phyloP scores from a whole-genome alignment of 1,140 invertebrate species.

The Hylyphantes graminicola region DNA sequence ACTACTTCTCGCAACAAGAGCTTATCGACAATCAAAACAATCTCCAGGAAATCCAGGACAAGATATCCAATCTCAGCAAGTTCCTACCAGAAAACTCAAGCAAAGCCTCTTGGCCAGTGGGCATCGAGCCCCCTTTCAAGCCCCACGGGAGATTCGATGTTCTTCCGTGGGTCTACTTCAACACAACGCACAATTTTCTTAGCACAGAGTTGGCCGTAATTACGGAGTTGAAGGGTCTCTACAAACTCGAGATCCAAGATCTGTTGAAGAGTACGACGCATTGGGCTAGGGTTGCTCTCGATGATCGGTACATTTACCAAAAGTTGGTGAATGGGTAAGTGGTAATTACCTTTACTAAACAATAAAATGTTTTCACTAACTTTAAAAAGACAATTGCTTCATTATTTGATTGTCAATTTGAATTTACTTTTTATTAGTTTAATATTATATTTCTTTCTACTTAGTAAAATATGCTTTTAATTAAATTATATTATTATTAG shows the following conservation, averaged over 20 bases:
- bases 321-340: constrained; percentile 76
- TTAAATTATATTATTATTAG: too few species aligned
- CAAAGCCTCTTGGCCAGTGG: constrained; percentile 79
- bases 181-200: constrained; percentile 82
- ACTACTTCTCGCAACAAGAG: constrained; percentile 58
- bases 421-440: too few species aligned
- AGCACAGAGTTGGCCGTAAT: constrained; percentile 61
- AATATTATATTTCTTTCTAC: too few species aligned
- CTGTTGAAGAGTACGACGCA: constrained; percentile 52
- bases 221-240: constrained; percentile 66
- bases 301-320: constrained; percentile 73
- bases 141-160: constrained; percentile 86
- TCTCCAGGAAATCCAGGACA: constrained; percentile 62
- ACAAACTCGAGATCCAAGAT: constrained; percentile 67
- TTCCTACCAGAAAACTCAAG: constrained; percentile 67
- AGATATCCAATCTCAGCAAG: constrained; percentile 67
- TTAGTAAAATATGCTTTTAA: too few species aligned
- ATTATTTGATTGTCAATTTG: too few species aligned
- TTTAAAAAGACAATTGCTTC: too few species aligned
- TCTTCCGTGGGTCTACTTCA: constrained; percentile 85
- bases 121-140: constrained; percentile 76
- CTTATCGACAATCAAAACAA: constrained; percentile 44
- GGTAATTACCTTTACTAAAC: too few species aligned
- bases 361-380: too few species aligned
- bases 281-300: constrained; percentile 62